These are phyloP conservation scores for Mus spretus DNA, from an alignment of 2,797 vertebrate genomes.

Conservation along the genomic window DNA sequence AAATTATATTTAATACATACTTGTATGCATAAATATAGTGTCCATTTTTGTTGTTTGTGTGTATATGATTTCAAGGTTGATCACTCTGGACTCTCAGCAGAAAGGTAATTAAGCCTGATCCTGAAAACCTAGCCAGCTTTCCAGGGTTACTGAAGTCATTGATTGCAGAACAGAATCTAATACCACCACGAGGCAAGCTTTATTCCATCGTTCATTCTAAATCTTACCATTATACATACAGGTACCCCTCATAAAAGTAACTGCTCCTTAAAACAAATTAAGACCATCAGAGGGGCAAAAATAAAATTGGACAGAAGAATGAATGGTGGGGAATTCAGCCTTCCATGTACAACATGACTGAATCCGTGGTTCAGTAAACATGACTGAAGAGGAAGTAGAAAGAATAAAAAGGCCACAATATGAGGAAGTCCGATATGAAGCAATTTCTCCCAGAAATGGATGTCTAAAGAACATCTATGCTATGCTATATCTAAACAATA, in stretches of 20 bases:
- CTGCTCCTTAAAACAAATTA: background rate
- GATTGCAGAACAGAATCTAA: background rate
- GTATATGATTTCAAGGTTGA: background rate
- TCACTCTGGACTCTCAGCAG: background rate
- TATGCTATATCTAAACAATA: background rate
- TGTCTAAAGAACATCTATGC: background rate
- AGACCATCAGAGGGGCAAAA: background rate
- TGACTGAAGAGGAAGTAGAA: background rate
- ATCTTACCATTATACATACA: background rate
- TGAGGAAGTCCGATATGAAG: background rate
- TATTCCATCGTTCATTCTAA: background rate
- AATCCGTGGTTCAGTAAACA: background rate
- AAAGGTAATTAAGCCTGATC: background rate
- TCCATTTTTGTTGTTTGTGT: background rate
- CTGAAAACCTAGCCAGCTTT: background rate
- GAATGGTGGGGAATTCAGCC: background rate
- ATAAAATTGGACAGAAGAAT: background rate
- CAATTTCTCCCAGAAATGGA: background rate
- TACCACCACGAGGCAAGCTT: background rate
- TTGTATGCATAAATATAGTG: background rate
- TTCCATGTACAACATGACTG: background rate
- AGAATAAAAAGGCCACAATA: background rate
- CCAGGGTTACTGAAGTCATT: background rate
- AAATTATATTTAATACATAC: background rate
- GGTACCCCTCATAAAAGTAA: background rate